Percentiles rank a stretch among this genome's conserved stretches.
phyloP scores from a whole-genome alignment of 2,888 invertebrate genomes.

The Cosmia trapezina region DNA sequence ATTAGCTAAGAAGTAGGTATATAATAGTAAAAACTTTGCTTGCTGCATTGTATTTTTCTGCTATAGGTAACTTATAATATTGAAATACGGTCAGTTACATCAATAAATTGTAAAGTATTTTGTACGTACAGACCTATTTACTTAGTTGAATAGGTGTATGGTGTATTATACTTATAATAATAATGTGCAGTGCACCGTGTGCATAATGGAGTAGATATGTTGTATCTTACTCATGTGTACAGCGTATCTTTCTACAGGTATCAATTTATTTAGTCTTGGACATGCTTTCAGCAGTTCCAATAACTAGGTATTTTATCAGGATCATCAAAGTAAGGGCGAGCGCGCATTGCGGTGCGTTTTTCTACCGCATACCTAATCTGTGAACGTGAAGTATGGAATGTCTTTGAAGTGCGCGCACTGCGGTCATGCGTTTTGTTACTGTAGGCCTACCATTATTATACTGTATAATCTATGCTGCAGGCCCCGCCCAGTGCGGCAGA shows the following conservation, averaged over 20 bases:
- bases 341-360: too few species aligned
- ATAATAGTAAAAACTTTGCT: conserved; percentile 5
- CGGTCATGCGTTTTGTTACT: too few species aligned
- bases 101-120: neutral
- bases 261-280: neutral
- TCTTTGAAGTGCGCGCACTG: too few species aligned
- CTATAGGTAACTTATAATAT: neutral
- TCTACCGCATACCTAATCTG: too few species aligned
- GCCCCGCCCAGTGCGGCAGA: too few species aligned
- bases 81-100: neutral
- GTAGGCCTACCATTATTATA: too few species aligned
- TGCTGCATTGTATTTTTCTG: neutral
- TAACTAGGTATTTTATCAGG: neutral
- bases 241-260: neutral
- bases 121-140: neutral
- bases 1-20: too few species aligned
- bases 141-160: neutral
- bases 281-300: neutral
- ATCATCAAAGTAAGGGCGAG: neutral
- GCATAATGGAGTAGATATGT: neutral
- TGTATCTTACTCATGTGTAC: neutral
- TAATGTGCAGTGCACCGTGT: neutral
- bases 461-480: too few species aligned
- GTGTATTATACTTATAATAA: conserved; percentile 1
- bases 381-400: too few species aligned